Conservation (phyloP, 1,140 invertebrate species). For the Mesaphorura yosii region DNA sequence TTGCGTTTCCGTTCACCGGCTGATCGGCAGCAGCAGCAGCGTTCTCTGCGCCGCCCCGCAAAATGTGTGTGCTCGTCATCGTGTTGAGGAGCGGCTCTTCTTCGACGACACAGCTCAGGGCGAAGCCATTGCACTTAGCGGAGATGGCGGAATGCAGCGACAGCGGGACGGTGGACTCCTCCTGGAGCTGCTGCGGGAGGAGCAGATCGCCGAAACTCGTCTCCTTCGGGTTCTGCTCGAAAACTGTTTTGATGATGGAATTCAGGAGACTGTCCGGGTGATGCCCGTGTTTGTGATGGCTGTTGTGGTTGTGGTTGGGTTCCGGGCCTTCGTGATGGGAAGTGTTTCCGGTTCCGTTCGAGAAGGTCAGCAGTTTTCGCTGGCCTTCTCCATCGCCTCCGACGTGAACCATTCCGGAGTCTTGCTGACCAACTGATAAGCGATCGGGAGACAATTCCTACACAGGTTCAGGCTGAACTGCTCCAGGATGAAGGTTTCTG, state of each 20-base stretch:
- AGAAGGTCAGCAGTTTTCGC: conserved; percentile 30
- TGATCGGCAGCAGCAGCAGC: too few species aligned
- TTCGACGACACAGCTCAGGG: conserved; percentile 14
- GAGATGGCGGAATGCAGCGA: too few species aligned
- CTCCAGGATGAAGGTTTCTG: background rate
- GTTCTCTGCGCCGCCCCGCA: too few species aligned
- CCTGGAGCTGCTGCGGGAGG: too few species aligned
- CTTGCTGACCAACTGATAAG: background rate
- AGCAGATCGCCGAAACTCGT: too few species aligned
- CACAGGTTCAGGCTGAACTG: conserved; percentile 2
- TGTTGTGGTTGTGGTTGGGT: background rate
- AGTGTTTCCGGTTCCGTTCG: conserved; percentile 28
- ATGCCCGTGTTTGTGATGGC: background rate
- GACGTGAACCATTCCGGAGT: conserved; percentile 29
- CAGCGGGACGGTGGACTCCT: too few species aligned
- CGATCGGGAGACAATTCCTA: background rate
- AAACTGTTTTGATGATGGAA: too few species aligned
- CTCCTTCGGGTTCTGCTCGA: too few species aligned
- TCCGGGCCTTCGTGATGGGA: too few species aligned
- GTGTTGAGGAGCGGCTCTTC: conserved; percentile 5
- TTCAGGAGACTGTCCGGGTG: background rate
- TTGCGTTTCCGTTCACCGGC: too few species aligned
- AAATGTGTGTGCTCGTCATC: background rate
- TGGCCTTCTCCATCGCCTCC: conserved; percentile 23
- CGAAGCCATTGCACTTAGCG: too few species aligned